Evolutionary conservation across 1,140 invertebrate species (phyloP), one percentile per base, ranked within the genome.

Genomic region (Drosophila asahinai): DNA sequence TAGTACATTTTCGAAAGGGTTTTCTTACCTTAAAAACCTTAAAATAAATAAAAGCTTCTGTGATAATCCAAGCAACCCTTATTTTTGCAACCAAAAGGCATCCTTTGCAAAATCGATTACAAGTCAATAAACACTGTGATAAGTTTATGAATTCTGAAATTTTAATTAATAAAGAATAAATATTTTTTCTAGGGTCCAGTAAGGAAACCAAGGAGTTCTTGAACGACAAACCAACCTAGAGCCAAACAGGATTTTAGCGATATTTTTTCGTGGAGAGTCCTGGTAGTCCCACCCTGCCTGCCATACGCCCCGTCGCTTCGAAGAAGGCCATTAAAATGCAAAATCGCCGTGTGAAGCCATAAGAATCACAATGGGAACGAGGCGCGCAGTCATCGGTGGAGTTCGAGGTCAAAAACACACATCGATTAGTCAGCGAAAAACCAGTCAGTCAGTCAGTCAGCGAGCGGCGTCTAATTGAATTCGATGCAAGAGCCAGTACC

Each of bases 271-370:
- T 40, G 30, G 40, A 40, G 40, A n/a, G 67, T 55, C 14, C 19
- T 15, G 36, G 54, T 3, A 25, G 22, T 68, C 49, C 63, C 19
- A 65, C 42, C 61, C 40, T 45, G 67, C 54, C 9, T 6, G 54
- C 17, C 54, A 33, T 72, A 72, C 55, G 66, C 71, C 71, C 67
- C 71, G 71, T 61, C 38, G 66, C 55, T 74, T 45, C 55, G 36
- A 52, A 61, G 67, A 72, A 74, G 67, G 67, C 57, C 70, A 76
- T 79, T 75, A 76, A 89, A 89, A 90, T 90, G 78, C 81, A 81
- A 86, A 87, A 70, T 81, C 84, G 78, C 70, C 74, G 75, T 86
- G 86, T 89, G 84, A 90, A 89, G 84, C 81, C 84, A 78, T 90
- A 89, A 79, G 81, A 90, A 86, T 90, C 78, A 81, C 70, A 76